These are phyloP conservation scores for Phaedon cochleariae DNA, from an alignment of 2,888 invertebrate genomes.

Conservation along the genomic window DNA sequence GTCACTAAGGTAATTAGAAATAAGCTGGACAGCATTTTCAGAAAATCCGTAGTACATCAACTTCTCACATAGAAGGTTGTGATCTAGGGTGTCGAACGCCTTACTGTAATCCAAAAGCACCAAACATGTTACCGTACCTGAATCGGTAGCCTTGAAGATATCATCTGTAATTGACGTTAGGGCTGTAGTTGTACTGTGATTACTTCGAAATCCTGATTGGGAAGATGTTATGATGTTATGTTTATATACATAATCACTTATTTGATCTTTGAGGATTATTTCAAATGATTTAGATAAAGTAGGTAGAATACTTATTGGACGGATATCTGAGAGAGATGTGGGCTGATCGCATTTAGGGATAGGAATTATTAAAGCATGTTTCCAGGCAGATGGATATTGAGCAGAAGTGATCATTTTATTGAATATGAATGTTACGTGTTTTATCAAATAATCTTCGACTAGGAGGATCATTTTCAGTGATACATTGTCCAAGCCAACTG, in stretches of 20 bases:
- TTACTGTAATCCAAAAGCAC: background rate
- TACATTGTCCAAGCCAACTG: background rate
- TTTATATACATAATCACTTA: background rate
- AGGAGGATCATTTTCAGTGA: background rate
- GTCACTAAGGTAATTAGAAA: too few relatives aligned
- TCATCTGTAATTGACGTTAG: background rate
- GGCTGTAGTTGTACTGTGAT: background rate
- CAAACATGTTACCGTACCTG: background rate
- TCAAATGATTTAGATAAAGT: background rate
- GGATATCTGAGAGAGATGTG: background rate
- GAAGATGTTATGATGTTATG: conserved; percentile 4
- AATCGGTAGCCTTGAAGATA: background rate
- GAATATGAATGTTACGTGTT: background rate
- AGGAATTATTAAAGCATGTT: background rate
- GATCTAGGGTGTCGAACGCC: background rate
- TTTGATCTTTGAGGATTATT: background rate
- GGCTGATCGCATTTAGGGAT: conserved; percentile 1
- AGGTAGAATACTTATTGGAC: background rate
- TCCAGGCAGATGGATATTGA: background rate
- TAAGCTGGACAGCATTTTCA: too few relatives aligned
- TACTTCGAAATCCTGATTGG: background rate
- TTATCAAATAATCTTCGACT: background rate
- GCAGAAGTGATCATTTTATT: background rate
- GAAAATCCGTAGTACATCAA: too few relatives aligned
- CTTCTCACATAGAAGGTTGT: background rate